Base-by-base conservation (phyloP, 1,140 invertebrate genomes). In the Drosophila simulans region DNA sequence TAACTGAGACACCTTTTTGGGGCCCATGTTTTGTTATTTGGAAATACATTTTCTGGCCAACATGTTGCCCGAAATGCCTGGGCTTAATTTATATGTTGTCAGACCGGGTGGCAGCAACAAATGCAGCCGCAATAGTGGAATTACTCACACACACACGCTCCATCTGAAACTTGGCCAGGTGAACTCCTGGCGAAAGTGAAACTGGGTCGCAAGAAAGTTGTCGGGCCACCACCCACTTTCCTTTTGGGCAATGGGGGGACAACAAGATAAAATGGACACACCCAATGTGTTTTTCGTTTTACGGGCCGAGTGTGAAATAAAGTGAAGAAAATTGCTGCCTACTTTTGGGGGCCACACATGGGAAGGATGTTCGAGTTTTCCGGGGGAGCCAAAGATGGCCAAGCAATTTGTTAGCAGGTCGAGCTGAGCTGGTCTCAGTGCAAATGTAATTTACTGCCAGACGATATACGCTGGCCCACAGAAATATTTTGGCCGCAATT, bases 51-150 rank as follows among this genome's bases (percentile, higher is more conserved):
- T 42, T 37, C 63, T 56, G 65, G 51, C 64, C 51, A 70, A 57
- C 42, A 49, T 71, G 66, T 49, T 70, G 68, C 40, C 68, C 57
- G 52, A 70, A 71, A 57, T 70, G 35, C 42, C 51, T 49, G 48
- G 52, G 65, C 68, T 57, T 71, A 70, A 71, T 71, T 71, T 71
- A 71, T 71, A 65, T 70, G 65, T 70, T 71, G 68, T 71, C 68
- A 70, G 68, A 20, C 37, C 40, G 68, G 34, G 59, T 83, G 60
- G 52, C 51, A 45, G 40, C 40, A 42, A 51, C 43, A 77, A 78
- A 60, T 78, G 59, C 72, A 72, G 52, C 80, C 52, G 53, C 53
- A 68, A 55, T 62, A 73, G 77, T 69, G 88, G 71, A 80, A 89
- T 88, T 81, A 77, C 60, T 76, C 43, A 59, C 54, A 72, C 45